phyloP scores from a whole-genome alignment of 1,140 invertebrate genomes.

The Drosophila jambulina region DNA sequence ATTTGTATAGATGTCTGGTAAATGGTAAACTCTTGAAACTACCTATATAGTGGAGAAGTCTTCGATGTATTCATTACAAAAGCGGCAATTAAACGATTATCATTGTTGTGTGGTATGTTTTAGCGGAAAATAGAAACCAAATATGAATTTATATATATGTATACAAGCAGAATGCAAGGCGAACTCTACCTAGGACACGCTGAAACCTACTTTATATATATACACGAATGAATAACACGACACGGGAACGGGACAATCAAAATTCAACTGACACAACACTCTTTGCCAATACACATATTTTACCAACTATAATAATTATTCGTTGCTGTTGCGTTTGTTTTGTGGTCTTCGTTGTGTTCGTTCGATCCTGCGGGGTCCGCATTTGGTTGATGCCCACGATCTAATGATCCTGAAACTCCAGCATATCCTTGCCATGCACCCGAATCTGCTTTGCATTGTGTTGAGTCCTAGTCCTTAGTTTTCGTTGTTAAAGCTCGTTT shows the following conservation, averaged over 20 bases:
- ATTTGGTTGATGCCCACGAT: constrained; percentile 21
- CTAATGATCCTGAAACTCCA: constrained; percentile 31
- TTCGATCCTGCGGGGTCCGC: constrained; percentile 24
- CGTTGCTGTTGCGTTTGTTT: constrained; percentile 51
- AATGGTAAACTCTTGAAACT: constrained; percentile 57
- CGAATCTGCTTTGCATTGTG: constrained; percentile 38
- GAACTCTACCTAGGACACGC: constrained; percentile 37
- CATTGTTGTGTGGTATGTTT: constrained; percentile 77
- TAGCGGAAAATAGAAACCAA: constrained; percentile 52
- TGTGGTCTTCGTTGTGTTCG: constrained; percentile 47
- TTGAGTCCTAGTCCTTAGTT: constrained; percentile 21
- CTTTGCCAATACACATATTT: constrained; percentile 42
- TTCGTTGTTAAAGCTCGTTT: constrained; percentile 17
- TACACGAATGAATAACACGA: constrained; percentile 58
- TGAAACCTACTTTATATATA: constrained; percentile 45
- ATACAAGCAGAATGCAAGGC: constrained; percentile 29
- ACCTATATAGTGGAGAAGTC: constrained; percentile 29
- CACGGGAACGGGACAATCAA: constrained; percentile 81
- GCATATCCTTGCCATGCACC: constrained; percentile 51
- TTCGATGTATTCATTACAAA: constrained; percentile 36
- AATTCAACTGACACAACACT: constrained; percentile 77
- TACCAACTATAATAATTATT: constrained; percentile 22
- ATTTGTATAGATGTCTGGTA: constrained; percentile 63
- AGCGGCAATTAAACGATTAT: constrained; percentile 71
- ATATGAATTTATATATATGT: constrained; percentile 63